Percentiles rank a stretch among this genome's conserved stretches.
These are phyloP conservation scores for Drosophila lacertosa DNA, from an alignment of 1,140 invertebrate genomes.

Conservation along the genomic window DNA sequence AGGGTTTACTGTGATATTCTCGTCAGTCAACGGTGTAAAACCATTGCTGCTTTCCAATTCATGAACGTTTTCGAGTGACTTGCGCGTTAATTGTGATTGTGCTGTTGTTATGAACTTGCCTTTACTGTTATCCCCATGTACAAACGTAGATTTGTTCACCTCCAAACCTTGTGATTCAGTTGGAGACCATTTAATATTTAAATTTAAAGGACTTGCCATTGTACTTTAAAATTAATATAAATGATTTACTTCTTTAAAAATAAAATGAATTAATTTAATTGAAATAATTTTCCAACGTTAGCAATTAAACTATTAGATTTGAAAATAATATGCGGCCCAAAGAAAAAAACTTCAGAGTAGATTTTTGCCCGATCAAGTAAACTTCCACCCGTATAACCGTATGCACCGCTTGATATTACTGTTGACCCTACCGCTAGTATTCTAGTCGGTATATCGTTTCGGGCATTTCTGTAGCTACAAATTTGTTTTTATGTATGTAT, in stretches of 20 bases:
- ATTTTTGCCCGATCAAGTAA: slow-evolving; percentile 52
- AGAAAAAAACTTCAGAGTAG: slow-evolving; percentile 34
- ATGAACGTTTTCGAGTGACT: slow-evolving; percentile 39
- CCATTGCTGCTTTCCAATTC: slow-evolving; percentile 50
- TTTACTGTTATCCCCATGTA: slow-evolving; percentile 6
- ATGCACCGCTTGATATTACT: slow-evolving; percentile 18
- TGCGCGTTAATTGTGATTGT: slow-evolving; percentile 21
- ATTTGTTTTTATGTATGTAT: slow-evolving; percentile 62
- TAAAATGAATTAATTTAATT: slow-evolving; percentile 7
- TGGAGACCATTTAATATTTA: too few relatives aligned
- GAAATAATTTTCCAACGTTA: slow-evolving; percentile 10
- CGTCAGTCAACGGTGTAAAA: slow-evolving; percentile 67
- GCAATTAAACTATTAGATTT: slow-evolving; percentile 30
- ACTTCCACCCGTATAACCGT: slow-evolving; percentile 13
- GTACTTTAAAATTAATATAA: too few relatives aligned
- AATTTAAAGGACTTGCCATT: too few relatives aligned
- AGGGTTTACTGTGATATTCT: slow-evolving; percentile 72
- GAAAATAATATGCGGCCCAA: slow-evolving; percentile 13
- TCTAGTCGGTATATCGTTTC: slow-evolving; percentile 15
- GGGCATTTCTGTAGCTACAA: slow-evolving; percentile 43
- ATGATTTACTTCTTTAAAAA: not conserved
- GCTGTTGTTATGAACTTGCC: not conserved
- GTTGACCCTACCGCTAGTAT: slow-evolving; percentile 28
- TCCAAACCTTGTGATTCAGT: slow-evolving; percentile 10
- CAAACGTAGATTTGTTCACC: slow-evolving; percentile 39